Evolutionary conservation across 2,888 invertebrate genomes (phyloP), one percentile per base, ranked within the genome.

Genomic region (Dasypolia templi): DNA sequence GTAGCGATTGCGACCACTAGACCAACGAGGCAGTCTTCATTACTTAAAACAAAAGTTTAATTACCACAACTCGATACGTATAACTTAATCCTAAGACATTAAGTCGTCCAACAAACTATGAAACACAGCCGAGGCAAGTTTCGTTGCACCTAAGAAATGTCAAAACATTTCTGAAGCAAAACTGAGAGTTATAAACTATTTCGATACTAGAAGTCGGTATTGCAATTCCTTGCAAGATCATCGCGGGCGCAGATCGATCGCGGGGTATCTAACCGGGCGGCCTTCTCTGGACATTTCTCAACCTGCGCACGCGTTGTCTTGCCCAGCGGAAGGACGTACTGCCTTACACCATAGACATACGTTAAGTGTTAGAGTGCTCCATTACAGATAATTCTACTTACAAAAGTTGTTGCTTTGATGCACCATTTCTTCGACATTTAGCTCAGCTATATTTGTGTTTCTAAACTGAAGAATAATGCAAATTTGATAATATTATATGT

Each of bases 271-370:
- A 73, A 86, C 88, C 66, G 85, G 88, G 66, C 86, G 86, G 79
- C 86, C 86, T 87, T 86, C 86, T 82, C 74, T 75, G 77, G 84
- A 72, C 66, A 71, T 86, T 86, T 84, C 86, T 69, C 84, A 86
- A 86, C 70, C 14, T 62, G 73, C 72, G 87, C 81, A 79, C 75
- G 83, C 82, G 77, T 62, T 77, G 82, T 79, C 84, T 79, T 86
- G 81, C 84, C 69, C 73, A 80, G 81, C 90, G 88, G 92, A 91
- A 91, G 90, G 91, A 90, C 91, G 82, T 83, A 85, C 86, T 73
- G 67, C 71, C 70, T 86, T 81, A 84, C 75, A 82, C 85, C 79
- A 82, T 77, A 75, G 55, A 39, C 62, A 72, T 19, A 64, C 35
- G 29, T 56, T 26, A 55, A 58, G 64, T 59, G 44, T 72, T 81